A percentile compares a stretch with the other conserved stretches of the same genome.
Evolutionary conservation across 2,797 vertebrate genomes (phyloP).

Genomic region (Coregonus sp.): DNA sequence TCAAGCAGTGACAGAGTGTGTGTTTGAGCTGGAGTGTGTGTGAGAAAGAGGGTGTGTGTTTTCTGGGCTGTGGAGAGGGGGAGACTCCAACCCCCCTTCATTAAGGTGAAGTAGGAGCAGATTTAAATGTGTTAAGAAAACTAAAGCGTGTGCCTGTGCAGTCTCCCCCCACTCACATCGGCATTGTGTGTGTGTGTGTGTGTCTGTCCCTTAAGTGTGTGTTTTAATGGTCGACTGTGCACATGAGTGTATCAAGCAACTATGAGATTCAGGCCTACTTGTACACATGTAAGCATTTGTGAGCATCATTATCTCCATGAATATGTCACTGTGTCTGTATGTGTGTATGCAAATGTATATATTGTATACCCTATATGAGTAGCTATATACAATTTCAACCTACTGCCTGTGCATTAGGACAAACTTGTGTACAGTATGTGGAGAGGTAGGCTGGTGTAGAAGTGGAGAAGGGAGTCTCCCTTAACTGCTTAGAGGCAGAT

Average conservation of each 20-base stretch:
- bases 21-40: constrained; percentile 8
- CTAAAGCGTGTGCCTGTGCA: constrained; percentile 27
- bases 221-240: too few species aligned
- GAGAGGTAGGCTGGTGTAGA: constrained; percentile 12
- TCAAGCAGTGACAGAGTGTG: constrained; percentile 20
- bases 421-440: constrained; percentile 22
- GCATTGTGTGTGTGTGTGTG: constrained; percentile 32
- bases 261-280: background rate
- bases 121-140: constrained; percentile 74
- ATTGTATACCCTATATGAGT: too few species aligned
- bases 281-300: background rate
- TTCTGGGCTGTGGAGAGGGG: constrained; percentile 48
- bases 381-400: too few species aligned
- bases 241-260: background rate
- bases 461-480: constrained; percentile 32
- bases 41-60: constrained; percentile 48
- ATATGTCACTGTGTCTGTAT: background rate
- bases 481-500: constrained; percentile 52
- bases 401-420: constrained; percentile 25
- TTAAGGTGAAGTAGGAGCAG: constrained; percentile 75
- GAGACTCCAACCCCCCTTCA: constrained; percentile 65
- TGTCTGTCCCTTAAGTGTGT: background rate
- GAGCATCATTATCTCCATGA: background rate
- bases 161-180: constrained; percentile 12
- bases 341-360: background rate